Evolutionary conservation across 2,888 invertebrate genomes (phyloP), one percentile per base, ranked within the genome.

Genomic region (Polymixis flavicincta): DNA sequence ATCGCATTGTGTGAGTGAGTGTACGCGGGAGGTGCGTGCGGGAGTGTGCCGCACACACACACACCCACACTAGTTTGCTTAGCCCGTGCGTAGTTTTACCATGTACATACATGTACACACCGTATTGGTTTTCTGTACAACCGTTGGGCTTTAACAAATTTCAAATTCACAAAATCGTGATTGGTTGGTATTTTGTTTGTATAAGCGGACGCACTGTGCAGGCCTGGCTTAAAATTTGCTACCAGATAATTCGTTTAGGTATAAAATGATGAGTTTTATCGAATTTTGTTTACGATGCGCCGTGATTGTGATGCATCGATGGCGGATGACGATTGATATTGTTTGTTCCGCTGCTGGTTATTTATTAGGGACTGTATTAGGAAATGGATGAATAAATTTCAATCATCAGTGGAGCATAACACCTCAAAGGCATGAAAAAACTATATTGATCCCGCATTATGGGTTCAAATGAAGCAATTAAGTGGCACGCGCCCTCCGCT

Each of bases 161-260:
- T 96, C 94, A 96, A 96, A 95, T 96, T 96, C 96, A 95, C 95
- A 96, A 96, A 96, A 94, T 95, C 94, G 94, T 95, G 96, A 96
- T 96, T 96, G 96, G 96, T 93, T 91, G 92, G 92, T 93, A 95
- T 96, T 95, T 95, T 95, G 95, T 96, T 96, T 96, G 95, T 90
- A 92, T 93, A 95, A 94, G 92, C 93, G 91, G 85, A 93, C 94
- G 92, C 93, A 91, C 78, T 76, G 90, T 88, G 89, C 87, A 86
- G 87, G 88, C 85, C 83, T 84, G 88, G 93, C 91, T 93, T 93
- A 93, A 94, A 94, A 93, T 94, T 92, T 90, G 91, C 91, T 91
- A 90, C 89, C 90, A 90, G 91, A 89, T 95, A 95, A 96, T 95
- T 96, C 93, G 93, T 94, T 96, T 95, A 94, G 94, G 84, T 89